Conservation (phyloP, 2,888 invertebrate genomes). For the Sphaerophoria rueppellii region DNA sequence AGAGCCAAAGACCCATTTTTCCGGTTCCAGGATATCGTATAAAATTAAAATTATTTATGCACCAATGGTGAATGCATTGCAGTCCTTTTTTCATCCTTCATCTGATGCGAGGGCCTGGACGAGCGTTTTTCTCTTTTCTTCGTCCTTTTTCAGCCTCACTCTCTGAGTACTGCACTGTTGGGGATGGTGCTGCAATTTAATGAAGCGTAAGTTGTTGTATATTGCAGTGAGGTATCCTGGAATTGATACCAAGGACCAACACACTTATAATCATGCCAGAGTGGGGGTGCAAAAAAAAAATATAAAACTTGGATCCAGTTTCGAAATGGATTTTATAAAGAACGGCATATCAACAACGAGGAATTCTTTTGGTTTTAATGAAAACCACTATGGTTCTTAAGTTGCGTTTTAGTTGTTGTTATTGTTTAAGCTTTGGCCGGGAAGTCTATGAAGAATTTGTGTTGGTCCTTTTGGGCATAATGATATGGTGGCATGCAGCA, state of each 20-base stretch:
- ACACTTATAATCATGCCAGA: not conserved
- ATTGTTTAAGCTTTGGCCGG: not conserved
- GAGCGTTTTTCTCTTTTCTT: no score
- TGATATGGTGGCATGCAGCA: constrained; percentile 16
- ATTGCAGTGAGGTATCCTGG: constrained; percentile 59
- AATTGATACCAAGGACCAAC: constrained; percentile 41
- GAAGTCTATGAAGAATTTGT: not conserved
- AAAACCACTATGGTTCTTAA: not conserved
- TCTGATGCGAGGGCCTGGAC: no score
- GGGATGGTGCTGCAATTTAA: constrained; percentile 53
- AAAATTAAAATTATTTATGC: constrained; percentile 72
- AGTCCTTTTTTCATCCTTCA: constrained; percentile 46
- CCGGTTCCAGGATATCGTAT: constrained; percentile 65
- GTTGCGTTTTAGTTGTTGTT: not conserved
- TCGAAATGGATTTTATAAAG: constrained; percentile 51
- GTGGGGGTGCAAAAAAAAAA: constrained; percentile 53
- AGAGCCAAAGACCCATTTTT: constrained; percentile 47
- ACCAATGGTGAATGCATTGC: constrained; percentile 69
- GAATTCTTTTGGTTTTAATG: constrained; percentile 10
- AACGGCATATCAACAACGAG: constrained; percentile 26
- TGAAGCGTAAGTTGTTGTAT: constrained; percentile 65
- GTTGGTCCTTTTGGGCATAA: constrained; percentile 21
- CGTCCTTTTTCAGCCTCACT: no score
- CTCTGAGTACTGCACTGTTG: no score
- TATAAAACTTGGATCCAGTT: constrained; percentile 33